These are phyloP conservation scores for Eudasyphora cyanicolor DNA, from an alignment of 2,888 invertebrate genomes.

Conservation along the genomic window DNA sequence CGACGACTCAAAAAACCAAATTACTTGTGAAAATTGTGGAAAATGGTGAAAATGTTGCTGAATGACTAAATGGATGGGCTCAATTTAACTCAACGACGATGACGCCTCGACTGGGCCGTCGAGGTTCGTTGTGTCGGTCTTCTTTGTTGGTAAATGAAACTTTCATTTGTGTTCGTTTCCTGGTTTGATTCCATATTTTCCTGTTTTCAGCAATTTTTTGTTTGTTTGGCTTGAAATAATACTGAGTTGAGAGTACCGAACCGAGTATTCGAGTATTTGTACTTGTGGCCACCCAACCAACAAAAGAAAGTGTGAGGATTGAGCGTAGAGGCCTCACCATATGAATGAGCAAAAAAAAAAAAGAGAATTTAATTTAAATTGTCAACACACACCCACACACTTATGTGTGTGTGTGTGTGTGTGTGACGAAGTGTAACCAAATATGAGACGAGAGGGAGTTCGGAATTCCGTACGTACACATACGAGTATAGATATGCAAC, in stretches of 20 bases:
- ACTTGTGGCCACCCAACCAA: background rate
- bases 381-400: slow-evolving; percentile 46
- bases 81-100: background rate
- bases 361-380: slow-evolving; percentile 58
- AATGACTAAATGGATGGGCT: too few relatives aligned
- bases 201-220: background rate
- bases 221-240: background rate
- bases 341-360: too few relatives aligned
- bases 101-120: background rate
- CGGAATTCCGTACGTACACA: too few relatives aligned
- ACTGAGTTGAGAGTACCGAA: background rate
- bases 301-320: background rate
- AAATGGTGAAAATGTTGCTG: background rate
- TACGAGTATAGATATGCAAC: too few relatives aligned
- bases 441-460: background rate
- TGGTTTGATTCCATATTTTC: background rate
- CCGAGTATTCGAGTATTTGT: background rate
- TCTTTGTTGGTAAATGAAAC: slow-evolving; percentile 43
- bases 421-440: background rate
- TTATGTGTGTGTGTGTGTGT: background rate
- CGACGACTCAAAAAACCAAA: slow-evolving; percentile 20
- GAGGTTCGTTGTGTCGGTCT: background rate
- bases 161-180: slow-evolving; percentile 1
- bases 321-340: too few relatives aligned
- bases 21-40: slow-evolving; percentile 35